Base-by-base conservation (phyloP, 1,140 invertebrate genomes). In the Drosophila suzukii region DNA sequence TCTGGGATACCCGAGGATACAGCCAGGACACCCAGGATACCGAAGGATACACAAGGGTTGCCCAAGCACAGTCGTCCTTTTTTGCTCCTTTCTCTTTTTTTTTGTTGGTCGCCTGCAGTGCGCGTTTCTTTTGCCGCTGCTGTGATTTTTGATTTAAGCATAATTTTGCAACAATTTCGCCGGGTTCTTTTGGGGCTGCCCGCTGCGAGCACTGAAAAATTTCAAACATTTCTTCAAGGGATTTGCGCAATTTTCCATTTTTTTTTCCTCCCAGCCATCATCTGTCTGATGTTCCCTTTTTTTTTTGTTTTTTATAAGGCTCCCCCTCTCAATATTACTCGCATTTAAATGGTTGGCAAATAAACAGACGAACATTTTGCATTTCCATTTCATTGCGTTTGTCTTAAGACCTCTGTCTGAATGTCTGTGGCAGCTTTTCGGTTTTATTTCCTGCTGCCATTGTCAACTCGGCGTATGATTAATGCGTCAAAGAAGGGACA, bases 91-190 rank as follows among this genome's bases (percentile, higher is more conserved):
- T n/a, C 3, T 12, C 4, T 12, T 12, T 39, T 39, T 12, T 5
- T 13, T 38, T 38, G n/a, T 13, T 39, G 73, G 63, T 55, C 65
- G 75, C 75, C 75, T 71, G 75, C 75, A 78, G 75, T 72, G 75
- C 47, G 44, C 58, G 53, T 44, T 58, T 32, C 17, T 56, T 27
- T 76, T 76, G 74, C 73, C 73, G 58, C 75, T 55, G 80, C 81
- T 84, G 70, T 89, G 84, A 89, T 89, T 89, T 89, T 89, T 89
- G 84, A 89, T 89, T 89, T 89, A 89, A 89, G 84, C 84, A 89
- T 89, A 89, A 89, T 89, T 89, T 89, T 56, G 84, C 84, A 81
- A 80, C 67, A 68, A 60, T 75, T 74, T 50, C 51, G 51, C 57
- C 13, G 46, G 46, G 8, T 68, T 50, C 57, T 43, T 50, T n/a